These are phyloP conservation scores for Colaptes auratus DNA, from an alignment of 2,113 vertebrate species.

Conservation along the genomic window DNA sequence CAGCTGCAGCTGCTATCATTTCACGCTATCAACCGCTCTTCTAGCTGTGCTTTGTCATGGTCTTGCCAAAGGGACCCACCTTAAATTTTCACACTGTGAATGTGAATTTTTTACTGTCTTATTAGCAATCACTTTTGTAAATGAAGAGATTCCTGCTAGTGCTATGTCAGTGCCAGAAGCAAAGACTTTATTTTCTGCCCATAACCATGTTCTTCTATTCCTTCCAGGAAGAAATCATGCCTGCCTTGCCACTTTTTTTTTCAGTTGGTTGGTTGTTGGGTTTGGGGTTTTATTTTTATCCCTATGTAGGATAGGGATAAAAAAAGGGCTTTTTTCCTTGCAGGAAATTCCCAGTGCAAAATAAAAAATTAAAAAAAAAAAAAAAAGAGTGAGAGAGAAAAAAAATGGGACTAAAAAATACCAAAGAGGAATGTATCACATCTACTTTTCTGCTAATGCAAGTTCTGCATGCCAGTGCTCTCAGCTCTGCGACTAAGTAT, in stretches of 20 bases:
- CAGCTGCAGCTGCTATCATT: not conserved
- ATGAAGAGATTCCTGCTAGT: not conserved
- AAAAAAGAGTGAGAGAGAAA: no score
- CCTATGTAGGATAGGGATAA: no score
- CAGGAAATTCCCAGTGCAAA: not conserved
- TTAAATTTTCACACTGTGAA: not conserved
- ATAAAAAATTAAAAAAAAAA: no score
- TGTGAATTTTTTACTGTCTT: not conserved
- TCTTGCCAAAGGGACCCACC: not conserved
- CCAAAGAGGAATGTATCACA: not conserved
- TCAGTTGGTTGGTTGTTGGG: no score
- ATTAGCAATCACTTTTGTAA: not conserved
- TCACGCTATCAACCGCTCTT: not conserved
- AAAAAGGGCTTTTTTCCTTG: not conserved
- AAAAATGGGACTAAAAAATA: not conserved
- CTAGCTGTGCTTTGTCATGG: not conserved
- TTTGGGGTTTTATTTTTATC: no score
- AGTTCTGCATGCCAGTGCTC: not conserved
- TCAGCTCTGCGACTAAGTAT: not conserved
- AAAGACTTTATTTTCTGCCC: not conserved
- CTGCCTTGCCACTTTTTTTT: not conserved
- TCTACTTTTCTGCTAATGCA: not conserved
- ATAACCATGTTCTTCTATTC: fast-evolving
- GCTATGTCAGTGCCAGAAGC: not conserved
- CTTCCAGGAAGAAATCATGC: not conserved